phyloP scores from a whole-genome alignment of 2,888 invertebrate species.

The Epinotia nisella region DNA sequence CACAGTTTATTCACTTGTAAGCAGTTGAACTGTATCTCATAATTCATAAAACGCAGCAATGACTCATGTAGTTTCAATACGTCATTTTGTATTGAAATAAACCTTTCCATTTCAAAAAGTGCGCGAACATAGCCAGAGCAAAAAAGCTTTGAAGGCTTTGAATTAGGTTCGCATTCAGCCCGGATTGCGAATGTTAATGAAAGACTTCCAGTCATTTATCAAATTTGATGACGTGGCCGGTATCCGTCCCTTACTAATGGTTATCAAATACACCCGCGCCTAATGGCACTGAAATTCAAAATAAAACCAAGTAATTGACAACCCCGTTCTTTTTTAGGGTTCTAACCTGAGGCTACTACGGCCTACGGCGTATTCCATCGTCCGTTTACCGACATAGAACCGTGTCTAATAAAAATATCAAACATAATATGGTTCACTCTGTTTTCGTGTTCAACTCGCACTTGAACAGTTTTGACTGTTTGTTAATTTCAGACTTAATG shows the following conservation, averaged over 20 bases:
- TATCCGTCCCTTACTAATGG: conserved; percentile 73
- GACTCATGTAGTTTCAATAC: conserved; percentile 28
- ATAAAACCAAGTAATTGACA: conserved; percentile 64
- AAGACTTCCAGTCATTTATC: conserved; percentile 72
- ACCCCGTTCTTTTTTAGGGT: conserved; percentile 46
- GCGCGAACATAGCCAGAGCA: conserved; percentile 7
- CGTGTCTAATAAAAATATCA: neutral
- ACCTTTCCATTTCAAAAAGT: conserved; percentile 26
- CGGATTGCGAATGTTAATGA: conserved; percentile 61
- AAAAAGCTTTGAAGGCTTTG: conserved; percentile 45
- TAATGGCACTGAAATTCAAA: conserved; percentile 70
- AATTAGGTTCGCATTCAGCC: conserved; percentile 61
- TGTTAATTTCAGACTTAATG: conserved; percentile 9
- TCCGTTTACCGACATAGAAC: neutral
- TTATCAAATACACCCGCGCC: conserved; percentile 74
- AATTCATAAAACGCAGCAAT: conserved; percentile 14
- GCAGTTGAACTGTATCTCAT: conserved; percentile 1
- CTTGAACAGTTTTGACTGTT: conserved; percentile 1
- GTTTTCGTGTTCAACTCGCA: neutral
- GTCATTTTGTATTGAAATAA: conserved; percentile 32
- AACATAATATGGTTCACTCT: neutral
- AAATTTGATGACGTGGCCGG: conserved; percentile 62
- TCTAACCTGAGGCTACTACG: neutral
- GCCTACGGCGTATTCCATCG: neutral
- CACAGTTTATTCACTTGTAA: conserved; percentile 7